Evolutionary conservation across 2,113 vertebrate species (phyloP), one percentile per base, ranked within the genome.

Genomic region (Galemys pyrenaicus): DNA sequence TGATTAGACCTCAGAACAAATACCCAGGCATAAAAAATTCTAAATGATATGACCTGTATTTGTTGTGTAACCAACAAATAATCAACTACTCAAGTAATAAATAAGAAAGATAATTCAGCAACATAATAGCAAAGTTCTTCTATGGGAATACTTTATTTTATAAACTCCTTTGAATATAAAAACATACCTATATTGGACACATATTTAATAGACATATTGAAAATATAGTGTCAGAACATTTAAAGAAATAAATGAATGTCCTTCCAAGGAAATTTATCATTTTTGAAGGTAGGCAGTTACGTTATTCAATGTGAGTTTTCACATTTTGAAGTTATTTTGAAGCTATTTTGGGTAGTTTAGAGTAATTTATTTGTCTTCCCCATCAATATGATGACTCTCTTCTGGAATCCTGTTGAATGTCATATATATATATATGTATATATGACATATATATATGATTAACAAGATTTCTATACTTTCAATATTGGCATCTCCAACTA

Each of bases 351-450:
- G 1, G 2, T 2, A 74, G 9, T 37, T 32, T 10, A 74, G 49
- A 28, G 9, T 22, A 30, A 8, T 44, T 10, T 44, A 54, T n/a
- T 30, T 56, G 84, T 28, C 65, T 70, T 9, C 26, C 28, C 12
- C 6, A 9, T 68, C 78, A 9, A 19, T 86, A 16, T 49, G 6
- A 51, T 62, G n/a, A 39, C n/a, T 39, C 41, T 60, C 13, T 28
- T 39, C 41, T 3, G 26, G 3, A 17, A 35, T 19, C 22, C 13
- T 37, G 13, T 37, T 46, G 19, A 74, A 20, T 37, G 12, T 35
- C 2, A 0, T 1, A 0, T 44, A 13, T 39, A 58, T 35, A 13
- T 39, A 58, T 35, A 0, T 1, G 0, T 44, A 13, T 39, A 58
- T 35, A n/a, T n/a, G n/a, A n/a, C n/a, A n/a, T n/a, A n/a, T n/a